Conservation (phyloP, 1,140 invertebrate genomes). For the Acromyrmex echinatior region DNA sequence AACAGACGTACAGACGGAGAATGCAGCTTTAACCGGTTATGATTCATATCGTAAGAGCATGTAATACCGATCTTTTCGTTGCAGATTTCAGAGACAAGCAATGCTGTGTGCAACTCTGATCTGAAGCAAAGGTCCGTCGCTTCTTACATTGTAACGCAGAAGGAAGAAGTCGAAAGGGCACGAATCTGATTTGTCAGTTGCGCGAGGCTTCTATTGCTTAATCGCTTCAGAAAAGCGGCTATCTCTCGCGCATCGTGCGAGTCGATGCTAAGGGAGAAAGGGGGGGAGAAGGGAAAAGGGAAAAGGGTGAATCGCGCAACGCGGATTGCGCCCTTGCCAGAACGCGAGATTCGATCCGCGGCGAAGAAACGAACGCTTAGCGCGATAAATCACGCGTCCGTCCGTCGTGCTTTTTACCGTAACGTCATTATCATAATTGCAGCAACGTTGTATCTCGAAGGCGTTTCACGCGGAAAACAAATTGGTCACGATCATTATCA, state of each 20-base stretch:
- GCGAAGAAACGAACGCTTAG: slow-evolving; percentile 27
- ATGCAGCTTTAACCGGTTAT: background rate
- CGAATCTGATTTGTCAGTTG: slow-evolving; percentile 38
- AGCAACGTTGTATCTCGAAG: slow-evolving; percentile 70
- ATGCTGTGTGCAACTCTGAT: slow-evolving; percentile 11
- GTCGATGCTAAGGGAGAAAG: too few species aligned
- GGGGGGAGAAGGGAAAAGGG: too few species aligned
- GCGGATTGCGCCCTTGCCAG: slow-evolving; percentile 51
- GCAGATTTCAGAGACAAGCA: background rate
- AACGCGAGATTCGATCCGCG: slow-evolving; percentile 60
- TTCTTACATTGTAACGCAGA: slow-evolving; percentile 15
- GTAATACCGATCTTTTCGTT: background rate
- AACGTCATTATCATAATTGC: slow-evolving; percentile 74
- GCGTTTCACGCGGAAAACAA: slow-evolving; percentile 73
- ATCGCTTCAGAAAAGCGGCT: slow-evolving; percentile 32
- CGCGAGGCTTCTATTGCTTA: slow-evolving; percentile 31
- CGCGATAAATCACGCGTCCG: slow-evolving; percentile 68
- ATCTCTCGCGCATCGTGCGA: slow-evolving; percentile 15
- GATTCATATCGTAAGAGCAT: background rate
- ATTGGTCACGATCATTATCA: slow-evolving; percentile 76
- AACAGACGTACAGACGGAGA: too few species aligned
- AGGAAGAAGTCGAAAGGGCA: slow-evolving; percentile 30
- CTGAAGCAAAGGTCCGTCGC: slow-evolving; percentile 6
- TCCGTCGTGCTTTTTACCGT: slow-evolving; percentile 63
- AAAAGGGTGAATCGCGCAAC: slow-evolving; percentile 43